Evolutionary conservation across 2,888 invertebrate species (phyloP), one percentile per base, ranked within the genome.

Genomic region (Aproaerema taeniolella): DNA sequence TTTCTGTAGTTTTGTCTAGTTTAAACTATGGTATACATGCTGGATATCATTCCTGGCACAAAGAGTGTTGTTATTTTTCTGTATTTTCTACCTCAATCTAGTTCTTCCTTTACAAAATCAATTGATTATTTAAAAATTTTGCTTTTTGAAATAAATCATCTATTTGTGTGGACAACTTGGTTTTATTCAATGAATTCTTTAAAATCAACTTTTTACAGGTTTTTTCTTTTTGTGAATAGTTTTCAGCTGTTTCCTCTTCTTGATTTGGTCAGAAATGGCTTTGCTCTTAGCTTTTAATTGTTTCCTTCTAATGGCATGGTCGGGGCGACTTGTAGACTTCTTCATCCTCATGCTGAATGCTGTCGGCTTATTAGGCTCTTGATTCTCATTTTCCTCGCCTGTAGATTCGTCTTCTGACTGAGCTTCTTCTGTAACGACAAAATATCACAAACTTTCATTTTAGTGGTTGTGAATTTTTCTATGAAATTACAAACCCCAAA

Each of bases 271-370:
- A 11, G 83, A 82, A 42, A 85, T 85, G 2, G 71, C 63, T 53
- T 86, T 86, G 52, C 77, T 80, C 47, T 85, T 83, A 2, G 79
- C 81, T 53, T 78, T 85, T 1, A 86, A 68, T 48, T 87, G 86
- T 57, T 87, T 87, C 9, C 87, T 71, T 47, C 86, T 63, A 13
- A 87, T 87, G 0, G 81, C 76, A 65, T 80, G 83, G 44, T 82
- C 75, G 14, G 86, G 80, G 45, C 69, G 74, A 37, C 67, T 67
- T 58, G 77, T 71, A 33, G 64, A 42, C 46, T 68, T 67, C 49
- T 68, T 79, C 45, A 68, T 67, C 49, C 68, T 80, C 49, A 69
- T 67, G 36, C 54, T 62, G 37, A 70, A 61, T 17, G 45, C 43
- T 25, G 67, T 61, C 45, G 67, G 69, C 15, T 42, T 43, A 8